Conservation (phyloP, 2,113 vertebrate genomes). For the Laticauda laticaudata region DNA sequence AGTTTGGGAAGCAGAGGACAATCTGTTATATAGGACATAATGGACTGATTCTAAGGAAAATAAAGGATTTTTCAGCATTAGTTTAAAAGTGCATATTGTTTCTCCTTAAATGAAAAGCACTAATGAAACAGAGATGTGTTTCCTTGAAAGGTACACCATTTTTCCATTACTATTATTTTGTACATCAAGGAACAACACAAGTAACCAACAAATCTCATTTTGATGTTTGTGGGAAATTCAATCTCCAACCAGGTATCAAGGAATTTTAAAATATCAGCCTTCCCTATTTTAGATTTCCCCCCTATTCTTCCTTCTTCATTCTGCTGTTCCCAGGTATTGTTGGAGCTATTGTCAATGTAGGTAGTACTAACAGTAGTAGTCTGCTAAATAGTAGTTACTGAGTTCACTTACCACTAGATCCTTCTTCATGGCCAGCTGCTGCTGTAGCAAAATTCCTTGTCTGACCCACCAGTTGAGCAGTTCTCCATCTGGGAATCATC, state of each 20-base stretch:
- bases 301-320: neutral
- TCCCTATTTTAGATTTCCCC: neutral
- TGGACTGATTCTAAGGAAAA: neutral
- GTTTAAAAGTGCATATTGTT: neutral
- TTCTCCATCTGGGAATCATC: conserved; percentile 2
- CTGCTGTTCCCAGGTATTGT: neutral
- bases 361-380: neutral
- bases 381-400: neutral
- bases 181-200: neutral
- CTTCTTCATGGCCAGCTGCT: neutral
- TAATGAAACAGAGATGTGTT: neutral
- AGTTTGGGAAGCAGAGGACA: neutral
- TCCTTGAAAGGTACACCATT: neutral
- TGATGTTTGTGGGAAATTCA: neutral
- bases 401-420: conserved; percentile 10
- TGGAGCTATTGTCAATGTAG: neutral
- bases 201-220: neutral
- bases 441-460: neutral
- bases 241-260: neutral
- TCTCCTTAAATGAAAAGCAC: neutral
- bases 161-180: neutral
- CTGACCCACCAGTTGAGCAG: neutral
- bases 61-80: neutral
- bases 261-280: neutral
- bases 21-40: neutral